Percentiles rank a stretch among this genome's conserved stretches.
Evolutionary conservation across 2,113 vertebrate species (phyloP).

Genomic region (Sinocyclocheilus grahami): DNA sequence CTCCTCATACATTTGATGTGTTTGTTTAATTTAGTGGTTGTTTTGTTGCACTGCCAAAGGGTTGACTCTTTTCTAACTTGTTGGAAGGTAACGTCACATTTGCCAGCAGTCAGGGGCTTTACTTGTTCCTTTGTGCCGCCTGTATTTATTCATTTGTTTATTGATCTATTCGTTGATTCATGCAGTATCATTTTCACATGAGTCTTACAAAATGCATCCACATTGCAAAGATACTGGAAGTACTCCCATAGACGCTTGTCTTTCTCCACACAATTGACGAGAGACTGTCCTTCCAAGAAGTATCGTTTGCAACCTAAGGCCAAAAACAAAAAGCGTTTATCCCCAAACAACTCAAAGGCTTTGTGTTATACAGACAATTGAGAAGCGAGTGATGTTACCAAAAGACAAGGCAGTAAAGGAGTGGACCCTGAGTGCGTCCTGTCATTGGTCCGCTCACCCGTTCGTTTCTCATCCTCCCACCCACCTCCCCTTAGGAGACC

Average conservation of each 20-base stretch:
- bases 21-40: conserved; percentile 52
- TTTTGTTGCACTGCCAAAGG: conserved; percentile 78
- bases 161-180: conserved; percentile 63
- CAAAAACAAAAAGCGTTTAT: conserved; percentile 44
- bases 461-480: conserved; percentile 78
- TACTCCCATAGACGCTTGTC: conserved; percentile 79
- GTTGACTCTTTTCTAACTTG: conserved; percentile 99
- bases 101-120: conserved; percentile 65
- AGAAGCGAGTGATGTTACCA: conserved; percentile 99
- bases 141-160: conserved; percentile 78
- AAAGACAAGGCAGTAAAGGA: conserved; percentile 99
- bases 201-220: conserved; percentile 76
- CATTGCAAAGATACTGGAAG: conserved; percentile 88
- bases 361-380: conserved; percentile 83
- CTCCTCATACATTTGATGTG: conserved; percentile 12
- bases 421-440: conserved; percentile 98
- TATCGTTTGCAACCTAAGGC: conserved; percentile 78
- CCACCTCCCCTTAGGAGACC: conserved; percentile 98
- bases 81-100: conserved; percentile 99
- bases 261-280: conserved; percentile 85
- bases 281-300: conserved; percentile 89
- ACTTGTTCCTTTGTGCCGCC: conserved; percentile 66
- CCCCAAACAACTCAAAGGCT: conserved; percentile 74
- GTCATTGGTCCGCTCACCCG: conserved; percentile 90
- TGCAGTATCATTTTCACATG: conserved; percentile 46